Percentiles rank a stretch among this genome's conserved stretches.
Conservation (phyloP, 92 coral and sea anemone genomes). For the Zoanthus sociatus region DNA sequence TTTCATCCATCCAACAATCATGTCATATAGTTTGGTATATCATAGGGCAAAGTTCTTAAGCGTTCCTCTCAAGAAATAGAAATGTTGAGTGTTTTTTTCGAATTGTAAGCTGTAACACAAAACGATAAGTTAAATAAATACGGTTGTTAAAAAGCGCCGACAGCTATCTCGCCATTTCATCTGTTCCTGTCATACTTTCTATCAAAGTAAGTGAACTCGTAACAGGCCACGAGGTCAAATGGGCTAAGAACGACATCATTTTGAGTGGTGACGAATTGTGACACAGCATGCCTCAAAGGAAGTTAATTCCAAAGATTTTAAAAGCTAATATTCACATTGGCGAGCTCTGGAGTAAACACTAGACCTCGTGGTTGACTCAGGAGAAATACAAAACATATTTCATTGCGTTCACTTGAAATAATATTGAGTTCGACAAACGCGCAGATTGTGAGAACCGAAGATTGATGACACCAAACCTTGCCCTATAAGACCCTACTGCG, state of each 20-base stretch:
- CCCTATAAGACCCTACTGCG: background rate
- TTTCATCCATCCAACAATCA: too few species aligned
- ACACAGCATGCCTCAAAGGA: background rate
- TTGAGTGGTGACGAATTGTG: background rate
- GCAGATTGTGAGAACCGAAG: background rate
- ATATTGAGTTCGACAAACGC: background rate
- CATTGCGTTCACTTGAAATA: background rate
- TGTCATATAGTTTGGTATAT: too few species aligned
- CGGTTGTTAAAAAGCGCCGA: background rate
- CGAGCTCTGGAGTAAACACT: background rate
- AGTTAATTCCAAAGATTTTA: background rate
- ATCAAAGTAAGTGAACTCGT: background rate
- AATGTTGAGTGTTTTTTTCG: too few species aligned
- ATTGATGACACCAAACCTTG: background rate
- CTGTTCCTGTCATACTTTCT: conserved; percentile 32
- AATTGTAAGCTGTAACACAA: too few species aligned
- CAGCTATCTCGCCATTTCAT: conserved; percentile 41
- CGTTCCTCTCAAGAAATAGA: too few species aligned
- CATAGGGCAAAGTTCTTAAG: too few species aligned
- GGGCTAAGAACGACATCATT: background rate
- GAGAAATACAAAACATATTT: background rate
- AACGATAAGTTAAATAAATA: background rate
- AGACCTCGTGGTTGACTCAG: conserved; percentile 1
- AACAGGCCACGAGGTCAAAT: conserved; percentile 10
- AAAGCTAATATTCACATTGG: background rate